phyloP scores from a whole-genome alignment of 2,888 invertebrate species.

The Linnaemya vulpina region DNA sequence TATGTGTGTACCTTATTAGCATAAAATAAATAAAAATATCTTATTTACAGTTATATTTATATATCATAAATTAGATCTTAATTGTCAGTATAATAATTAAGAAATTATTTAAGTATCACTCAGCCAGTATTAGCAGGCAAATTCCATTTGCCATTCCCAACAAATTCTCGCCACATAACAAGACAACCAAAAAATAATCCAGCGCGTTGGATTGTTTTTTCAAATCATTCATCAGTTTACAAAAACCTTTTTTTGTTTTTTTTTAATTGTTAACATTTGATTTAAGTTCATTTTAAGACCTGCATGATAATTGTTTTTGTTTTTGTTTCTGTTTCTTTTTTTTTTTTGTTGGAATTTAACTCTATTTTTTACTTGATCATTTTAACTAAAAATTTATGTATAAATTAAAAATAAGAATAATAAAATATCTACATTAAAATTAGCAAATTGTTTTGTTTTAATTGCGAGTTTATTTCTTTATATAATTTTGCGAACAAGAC shows the following conservation, averaged over 20 bases:
- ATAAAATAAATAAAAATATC: conserved; percentile 35
- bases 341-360: neutral
- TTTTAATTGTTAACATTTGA: conserved; percentile 7
- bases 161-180: neutral
- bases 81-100: conserved; percentile 21
- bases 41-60: conserved; percentile 50
- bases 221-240: conserved; percentile 36
- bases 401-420: conserved; percentile 21
- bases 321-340: neutral
- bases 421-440: neutral
- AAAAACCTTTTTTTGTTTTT: no score
- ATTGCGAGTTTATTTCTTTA: neutral
- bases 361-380: neutral
- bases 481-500: neutral
- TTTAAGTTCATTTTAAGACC: conserved; percentile 7
- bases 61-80: conserved; percentile 34
- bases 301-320: neutral
- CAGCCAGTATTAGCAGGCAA: conserved; percentile 60
- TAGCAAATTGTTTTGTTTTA: neutral
- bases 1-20: conserved; percentile 65
- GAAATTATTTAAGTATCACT: conserved; percentile 26
- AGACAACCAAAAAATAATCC: neutral
- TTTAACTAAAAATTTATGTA: neutral
- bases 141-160: conserved; percentile 36
- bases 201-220: conserved; percentile 10